Percentiles rank a stretch among this genome's conserved stretches.
Conservation (phyloP, 2,113 vertebrate genomes). For the Saccopteryx bilineata region DNA sequence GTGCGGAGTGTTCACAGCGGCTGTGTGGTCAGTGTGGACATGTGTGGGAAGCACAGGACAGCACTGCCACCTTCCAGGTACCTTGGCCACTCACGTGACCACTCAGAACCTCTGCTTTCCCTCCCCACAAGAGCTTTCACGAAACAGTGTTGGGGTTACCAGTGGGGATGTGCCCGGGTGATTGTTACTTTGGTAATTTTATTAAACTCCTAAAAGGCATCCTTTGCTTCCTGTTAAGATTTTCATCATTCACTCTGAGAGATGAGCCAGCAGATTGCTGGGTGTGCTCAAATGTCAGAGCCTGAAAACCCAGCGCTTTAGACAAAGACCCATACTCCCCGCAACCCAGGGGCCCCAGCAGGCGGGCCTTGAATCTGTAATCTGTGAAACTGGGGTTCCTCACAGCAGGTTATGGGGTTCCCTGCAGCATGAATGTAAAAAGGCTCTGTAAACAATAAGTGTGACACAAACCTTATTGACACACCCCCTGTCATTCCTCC, state of each 20-base stretch:
- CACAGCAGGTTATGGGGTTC: not conserved
- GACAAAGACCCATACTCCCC: not conserved
- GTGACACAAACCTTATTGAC: not conserved
- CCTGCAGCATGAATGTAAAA: not conserved
- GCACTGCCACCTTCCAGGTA: not conserved
- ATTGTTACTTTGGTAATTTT: not conserved
- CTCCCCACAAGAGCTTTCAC: rapidly evolving
- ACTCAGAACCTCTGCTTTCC: not conserved
- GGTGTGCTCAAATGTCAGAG: not conserved
- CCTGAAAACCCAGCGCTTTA: not conserved
- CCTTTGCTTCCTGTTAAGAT: not conserved
- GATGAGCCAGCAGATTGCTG: not conserved
- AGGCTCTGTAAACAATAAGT: not conserved
- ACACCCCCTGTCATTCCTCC: no score
- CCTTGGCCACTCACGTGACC: not conserved
- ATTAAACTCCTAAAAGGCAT: not conserved
- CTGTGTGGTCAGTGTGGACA: not conserved
- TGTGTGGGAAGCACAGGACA: not conserved
- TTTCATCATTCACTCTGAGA: not conserved
- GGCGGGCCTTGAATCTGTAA: not conserved
- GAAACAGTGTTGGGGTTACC: not conserved
- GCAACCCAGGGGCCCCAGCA: not conserved
- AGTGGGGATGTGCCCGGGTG: no score
- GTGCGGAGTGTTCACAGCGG: not conserved
- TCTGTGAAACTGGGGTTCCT: not conserved